These are phyloP conservation scores for Rynchops niger DNA, from an alignment of 2,113 vertebrate species.

Conservation along the genomic window DNA sequence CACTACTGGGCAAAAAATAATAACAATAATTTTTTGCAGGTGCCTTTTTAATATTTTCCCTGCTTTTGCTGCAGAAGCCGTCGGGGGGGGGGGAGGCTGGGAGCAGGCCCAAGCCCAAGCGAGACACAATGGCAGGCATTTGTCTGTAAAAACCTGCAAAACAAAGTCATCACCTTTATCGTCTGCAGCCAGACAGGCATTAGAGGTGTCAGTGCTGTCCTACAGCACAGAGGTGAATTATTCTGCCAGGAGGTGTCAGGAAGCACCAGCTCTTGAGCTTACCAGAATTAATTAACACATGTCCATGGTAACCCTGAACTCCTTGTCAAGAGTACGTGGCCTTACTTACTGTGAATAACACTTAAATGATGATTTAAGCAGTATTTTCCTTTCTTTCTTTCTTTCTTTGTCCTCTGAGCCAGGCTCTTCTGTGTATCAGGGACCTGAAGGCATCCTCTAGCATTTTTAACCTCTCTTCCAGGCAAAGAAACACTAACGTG, in stretches of 20 bases:
- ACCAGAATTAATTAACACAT: conserved; percentile 36
- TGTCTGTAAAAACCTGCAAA: background rate
- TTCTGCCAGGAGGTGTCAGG: conserved; percentile 10
- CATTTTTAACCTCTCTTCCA: conserved; percentile 8
- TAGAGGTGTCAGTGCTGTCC: background rate
- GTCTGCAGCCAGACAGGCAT: background rate
- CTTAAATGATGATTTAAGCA: background rate
- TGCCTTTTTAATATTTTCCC: background rate
- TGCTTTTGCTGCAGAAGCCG: background rate
- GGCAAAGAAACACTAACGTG: background rate
- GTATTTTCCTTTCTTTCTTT: background rate
- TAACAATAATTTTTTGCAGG: background rate
- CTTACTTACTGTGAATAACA: background rate
- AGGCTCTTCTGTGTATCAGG: background rate
- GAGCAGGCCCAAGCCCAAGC: background rate
- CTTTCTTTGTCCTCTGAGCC: background rate
- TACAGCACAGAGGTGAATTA: conserved; percentile 18
- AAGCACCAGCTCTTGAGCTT: background rate
- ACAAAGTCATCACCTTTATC: conserved; percentile 20
- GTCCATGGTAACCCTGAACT: conserved; percentile 26
- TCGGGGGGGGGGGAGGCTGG: background rate
- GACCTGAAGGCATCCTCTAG: background rate
- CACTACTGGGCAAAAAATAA: background rate
- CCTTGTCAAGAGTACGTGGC: conserved; percentile 1
- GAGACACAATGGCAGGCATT: background rate